Percentiles rank a stretch among this genome's conserved stretches.
Evolutionary conservation across 1,140 invertebrate species (phyloP).

Genomic region (Lycorma delicatula): DNA sequence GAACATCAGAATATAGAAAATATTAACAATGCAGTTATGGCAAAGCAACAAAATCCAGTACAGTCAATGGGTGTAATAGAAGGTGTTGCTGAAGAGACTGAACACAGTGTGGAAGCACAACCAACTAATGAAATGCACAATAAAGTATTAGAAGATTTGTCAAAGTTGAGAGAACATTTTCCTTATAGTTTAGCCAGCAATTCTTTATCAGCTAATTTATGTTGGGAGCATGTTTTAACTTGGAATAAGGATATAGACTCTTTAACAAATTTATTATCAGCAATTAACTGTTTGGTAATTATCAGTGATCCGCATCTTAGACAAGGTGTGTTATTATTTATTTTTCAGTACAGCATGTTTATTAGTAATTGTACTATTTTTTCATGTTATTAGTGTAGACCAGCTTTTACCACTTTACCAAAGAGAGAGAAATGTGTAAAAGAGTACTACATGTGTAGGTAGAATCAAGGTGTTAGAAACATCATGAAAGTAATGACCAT

Average conservation of each 20-base stretch:
- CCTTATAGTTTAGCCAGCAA: constrained; percentile 74
- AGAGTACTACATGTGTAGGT: no score
- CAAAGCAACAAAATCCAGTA: not conserved
- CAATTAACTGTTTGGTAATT: constrained; percentile 48
- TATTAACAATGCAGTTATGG: not conserved
- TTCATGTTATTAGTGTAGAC: constrained; percentile 1
- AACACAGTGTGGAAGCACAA: constrained; percentile 27
- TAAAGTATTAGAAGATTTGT: constrained; percentile 33
- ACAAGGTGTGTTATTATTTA: constrained; percentile 43
- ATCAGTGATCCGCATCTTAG: constrained; percentile 54
- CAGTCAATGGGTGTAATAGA: constrained; percentile 18
- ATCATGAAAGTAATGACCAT: no score
- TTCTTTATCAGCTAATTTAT: constrained; percentile 71
- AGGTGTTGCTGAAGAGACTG: constrained; percentile 20
- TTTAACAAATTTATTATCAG: constrained; percentile 52
- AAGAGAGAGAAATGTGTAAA: no score
- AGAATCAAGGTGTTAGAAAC: no score
- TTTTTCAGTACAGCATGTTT: not conserved
- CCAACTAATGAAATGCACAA: constrained; percentile 19
- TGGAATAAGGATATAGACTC: constrained; percentile 74
- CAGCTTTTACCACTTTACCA: no score
- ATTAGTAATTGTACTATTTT: not conserved
- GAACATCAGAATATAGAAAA: constrained; percentile 37
- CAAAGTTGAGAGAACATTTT: constrained; percentile 61
- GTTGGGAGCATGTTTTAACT: constrained; percentile 78